Base-by-base conservation (phyloP, 2,113 vertebrate genomes). In the Bungarus multicinctus region DNA sequence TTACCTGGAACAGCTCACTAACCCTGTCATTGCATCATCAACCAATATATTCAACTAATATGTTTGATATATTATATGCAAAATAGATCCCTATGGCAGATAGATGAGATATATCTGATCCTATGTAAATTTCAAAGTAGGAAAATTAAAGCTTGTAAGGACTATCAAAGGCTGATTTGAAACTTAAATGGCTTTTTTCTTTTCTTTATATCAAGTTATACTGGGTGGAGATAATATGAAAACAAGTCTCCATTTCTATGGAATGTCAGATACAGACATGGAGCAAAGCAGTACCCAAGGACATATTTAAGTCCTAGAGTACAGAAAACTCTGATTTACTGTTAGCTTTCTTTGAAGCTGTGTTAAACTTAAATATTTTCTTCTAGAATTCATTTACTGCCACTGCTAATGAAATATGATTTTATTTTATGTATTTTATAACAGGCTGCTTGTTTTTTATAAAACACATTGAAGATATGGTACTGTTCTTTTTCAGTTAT, bases 401-500 rank as follows among this genome's bases (percentile, higher is more conserved):
- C 53, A 89, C 89, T 39, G 47, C 91, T 57, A 53, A 30, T 58
- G 47, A 93, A n/a, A 91, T 27, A 52, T 34, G 90, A 47, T 18
- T 91, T 54, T 30, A 43, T 45, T n/a, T 52, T 5, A 9, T 0
- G 16, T 25, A 10, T 92, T 93, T 85, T 64, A 64, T 93, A 93
- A 45, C 12, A 91, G 93, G 90, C 85, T 93, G 7, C 55, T 39
- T 74, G n/a, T 74, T 74, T 74, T 74, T n/a, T 18, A 4, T 4
- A 74, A 74, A 5, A 74, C 87, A 12, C 58, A 2, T 45, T 34
- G 23, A 39, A 23, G 85, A 93, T 91, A 94, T 89, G 69, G 69
- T 85, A 94, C 27, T 25, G 92, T 96, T 95, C 90, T 87, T 91
- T 94, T 88, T 43, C 45, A 95, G 58, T 91, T 87, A 87, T 91